Evolutionary conservation across 2,797 vertebrate genomes (phyloP), one percentile per base, ranked within the genome.

Genomic region (Rhadinocentrus ornatus): DNA sequence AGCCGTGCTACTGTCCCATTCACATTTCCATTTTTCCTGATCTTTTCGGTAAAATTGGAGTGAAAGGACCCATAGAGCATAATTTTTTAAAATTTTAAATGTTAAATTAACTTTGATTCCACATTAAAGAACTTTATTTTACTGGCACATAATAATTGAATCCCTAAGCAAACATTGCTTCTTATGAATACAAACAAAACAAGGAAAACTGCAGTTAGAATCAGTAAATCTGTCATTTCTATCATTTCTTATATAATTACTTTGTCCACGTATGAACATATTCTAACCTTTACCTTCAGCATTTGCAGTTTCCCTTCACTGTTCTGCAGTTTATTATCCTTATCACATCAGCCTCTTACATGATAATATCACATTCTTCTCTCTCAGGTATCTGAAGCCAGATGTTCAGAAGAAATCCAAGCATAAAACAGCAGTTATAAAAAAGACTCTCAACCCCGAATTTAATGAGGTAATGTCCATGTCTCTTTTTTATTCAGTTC

Each of bases 391-490:
- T 85, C 93, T 97, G 84, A 96, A 96, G 78, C 96, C 96, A n/a
- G 96, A 97, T 0, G 88, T 95, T 76, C 95, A 96, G 78, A 97
- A 97, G 88, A 97, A 96, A 82, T 97, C 96, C 55, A 97, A 97
- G 90, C 96, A 97, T 86, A 97, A 97, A 93, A 97, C 96, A 0
- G 93, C 93, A 0, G 96, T 97, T 46, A 97, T 96, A 82, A 97
- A 97, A 91, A 97, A 97, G 91, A 97, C 96, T 0, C 93, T 97
- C 32, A 97, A 97, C 83, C 96, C 96, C 0, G 96, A 97, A 87
- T 97, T 96, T 90, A 97, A 97, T 61, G 96, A 97, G 96, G 96
- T 97, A 92, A 29, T 20, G 16, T 71, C 20, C 16, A 39, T 81
- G 39, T 84, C 22, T 73, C 22, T 83, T 7, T 32, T 32, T 32